These are phyloP conservation scores for Euura saliciscinereae DNA, from an alignment of 1,140 invertebrate species.

Conservation along the genomic window DNA sequence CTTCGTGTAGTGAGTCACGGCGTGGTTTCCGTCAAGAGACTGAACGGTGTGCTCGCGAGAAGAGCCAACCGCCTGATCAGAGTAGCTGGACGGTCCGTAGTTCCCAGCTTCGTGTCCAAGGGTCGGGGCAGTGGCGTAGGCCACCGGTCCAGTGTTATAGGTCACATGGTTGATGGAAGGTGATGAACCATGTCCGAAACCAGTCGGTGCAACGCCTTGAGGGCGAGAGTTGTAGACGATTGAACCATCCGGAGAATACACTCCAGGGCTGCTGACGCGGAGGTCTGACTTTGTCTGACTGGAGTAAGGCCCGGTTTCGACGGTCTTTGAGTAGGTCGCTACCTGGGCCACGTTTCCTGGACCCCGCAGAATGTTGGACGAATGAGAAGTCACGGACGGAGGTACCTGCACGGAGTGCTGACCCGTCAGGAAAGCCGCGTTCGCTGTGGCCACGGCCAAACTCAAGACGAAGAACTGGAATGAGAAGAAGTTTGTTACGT, in stretches of 20 bases:
- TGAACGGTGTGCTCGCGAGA: conserved; percentile 25
- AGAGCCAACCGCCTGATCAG: conserved; percentile 13
- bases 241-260: conserved; percentile 29
- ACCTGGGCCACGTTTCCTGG: conserved; percentile 46
- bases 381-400: conserved; percentile 34
- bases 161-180: conserved; percentile 16
- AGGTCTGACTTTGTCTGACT: conserved; percentile 49
- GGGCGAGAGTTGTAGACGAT: conserved; percentile 12
- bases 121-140: conserved; percentile 24
- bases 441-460: background rate
- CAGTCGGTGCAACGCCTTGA: no score
- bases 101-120: conserved; percentile 23
- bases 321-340: conserved; percentile 46
- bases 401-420: background rate
- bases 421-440: background rate
- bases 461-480: background rate
- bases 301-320: conserved; percentile 46
- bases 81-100: conserved; percentile 22
- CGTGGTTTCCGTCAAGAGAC: conserved; percentile 10
- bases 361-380: conserved; percentile 42
- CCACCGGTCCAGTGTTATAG: conserved; percentile 29
- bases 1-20: conserved; percentile 9
- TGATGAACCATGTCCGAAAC: no score
- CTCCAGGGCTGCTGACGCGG: conserved; percentile 41
- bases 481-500: background rate